phyloP scores from a whole-genome alignment of 2,888 invertebrate species.

The Omphaloscelis lunosa region DNA sequence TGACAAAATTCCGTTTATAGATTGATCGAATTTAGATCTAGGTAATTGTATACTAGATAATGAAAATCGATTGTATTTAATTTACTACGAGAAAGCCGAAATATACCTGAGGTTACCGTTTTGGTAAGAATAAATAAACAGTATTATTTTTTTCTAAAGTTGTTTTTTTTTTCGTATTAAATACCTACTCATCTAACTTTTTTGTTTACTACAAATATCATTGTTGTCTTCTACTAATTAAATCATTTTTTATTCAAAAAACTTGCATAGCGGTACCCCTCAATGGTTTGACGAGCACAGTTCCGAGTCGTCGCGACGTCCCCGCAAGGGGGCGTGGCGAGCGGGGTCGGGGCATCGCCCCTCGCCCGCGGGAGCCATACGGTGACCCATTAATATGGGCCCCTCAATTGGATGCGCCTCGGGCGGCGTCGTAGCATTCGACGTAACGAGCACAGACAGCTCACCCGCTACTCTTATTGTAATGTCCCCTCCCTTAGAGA shows the following conservation, averaged over 20 bases:
- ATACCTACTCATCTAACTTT: neutral
- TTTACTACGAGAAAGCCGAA: neutral
- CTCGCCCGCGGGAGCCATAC: too few relatives aligned
- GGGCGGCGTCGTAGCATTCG: too few relatives aligned
- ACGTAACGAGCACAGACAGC: neutral
- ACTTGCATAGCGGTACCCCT: neutral
- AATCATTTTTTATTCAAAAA: neutral
- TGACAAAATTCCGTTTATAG: constrained; percentile 8
- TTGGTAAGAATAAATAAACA: neutral
- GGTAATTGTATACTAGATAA: neutral
- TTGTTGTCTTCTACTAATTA: neutral
- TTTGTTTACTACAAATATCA: neutral
- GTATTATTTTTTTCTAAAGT: neutral
- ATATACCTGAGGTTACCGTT: neutral
- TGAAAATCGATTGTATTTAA: neutral
- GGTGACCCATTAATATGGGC: too few relatives aligned
- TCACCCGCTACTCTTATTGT: constrained; percentile 32
- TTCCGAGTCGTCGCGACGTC: too few relatives aligned
- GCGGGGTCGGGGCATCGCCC: too few relatives aligned
- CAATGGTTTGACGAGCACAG: neutral
- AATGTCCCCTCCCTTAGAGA: constrained; percentile 25
- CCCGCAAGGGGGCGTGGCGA: too few relatives aligned
- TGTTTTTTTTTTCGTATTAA: too few relatives aligned
- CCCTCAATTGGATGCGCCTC: too few relatives aligned
- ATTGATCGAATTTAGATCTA: constrained; percentile 4